A percentile compares a stretch with the other conserved stretches of the same genome.
Conservation (phyloP, 2,888 invertebrate species). For the Agrypnus murinus region DNA sequence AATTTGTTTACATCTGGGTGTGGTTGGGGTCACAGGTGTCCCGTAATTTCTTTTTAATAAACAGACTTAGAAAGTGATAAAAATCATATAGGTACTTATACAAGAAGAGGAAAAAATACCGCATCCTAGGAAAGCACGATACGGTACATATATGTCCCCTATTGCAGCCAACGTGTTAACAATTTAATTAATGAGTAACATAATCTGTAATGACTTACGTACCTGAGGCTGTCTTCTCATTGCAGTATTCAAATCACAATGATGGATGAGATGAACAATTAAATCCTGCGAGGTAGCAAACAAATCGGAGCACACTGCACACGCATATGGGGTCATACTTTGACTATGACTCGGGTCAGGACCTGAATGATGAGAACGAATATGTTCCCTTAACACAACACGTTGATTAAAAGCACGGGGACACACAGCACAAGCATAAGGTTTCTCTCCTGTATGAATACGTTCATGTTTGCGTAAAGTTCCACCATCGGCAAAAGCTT, state of each 20-base stretch:
- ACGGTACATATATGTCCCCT: too few species aligned
- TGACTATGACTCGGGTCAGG: conserved; percentile 82
- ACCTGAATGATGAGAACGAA: conserved; percentile 89
- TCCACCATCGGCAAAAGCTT: conserved; percentile 91
- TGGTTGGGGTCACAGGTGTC: too few species aligned
- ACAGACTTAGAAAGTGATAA: too few species aligned
- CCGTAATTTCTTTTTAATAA: too few species aligned
- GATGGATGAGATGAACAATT: conserved; percentile 88
- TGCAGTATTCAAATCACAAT: conserved; percentile 90
- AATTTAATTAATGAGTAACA: too few species aligned
- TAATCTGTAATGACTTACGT: too few species aligned
- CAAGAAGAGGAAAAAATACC: too few species aligned
- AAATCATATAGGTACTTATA: too few species aligned
- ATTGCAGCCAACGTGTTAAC: too few species aligned
- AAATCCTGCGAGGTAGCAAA: conserved; percentile 83
- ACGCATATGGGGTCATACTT: conserved; percentile 79
- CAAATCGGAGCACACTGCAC: conserved; percentile 84
- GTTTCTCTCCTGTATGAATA: conserved; percentile 90
- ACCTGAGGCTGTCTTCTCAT: conserved; percentile 86
- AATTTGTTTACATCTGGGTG: too few species aligned
- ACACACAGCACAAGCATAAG: conserved; percentile 90
- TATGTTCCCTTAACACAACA: conserved; percentile 88
- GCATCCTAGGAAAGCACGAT: too few species aligned
- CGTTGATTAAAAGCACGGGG: conserved; percentile 91
- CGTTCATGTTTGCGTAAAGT: conserved; percentile 89